Evolutionary conservation across 2,797 vertebrate species (phyloP).

Genomic region (Rhabdophis nuchalis): DNA sequence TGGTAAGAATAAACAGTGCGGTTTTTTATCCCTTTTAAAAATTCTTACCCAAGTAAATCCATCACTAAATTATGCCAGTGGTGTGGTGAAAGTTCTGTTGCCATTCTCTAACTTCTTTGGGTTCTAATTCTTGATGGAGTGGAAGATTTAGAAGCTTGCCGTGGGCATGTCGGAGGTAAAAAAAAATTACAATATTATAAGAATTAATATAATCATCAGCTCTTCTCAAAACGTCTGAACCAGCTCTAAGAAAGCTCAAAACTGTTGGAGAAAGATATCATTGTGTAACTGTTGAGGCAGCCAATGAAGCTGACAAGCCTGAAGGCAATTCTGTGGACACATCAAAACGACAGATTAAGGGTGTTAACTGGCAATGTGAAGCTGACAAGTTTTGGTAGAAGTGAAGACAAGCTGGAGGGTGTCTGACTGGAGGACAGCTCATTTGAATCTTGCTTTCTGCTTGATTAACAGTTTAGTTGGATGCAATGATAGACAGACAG

Average conservation of each 20-base stretch:
- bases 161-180: neutral
- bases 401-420: slow-evolving; percentile 27
- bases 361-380: neutral
- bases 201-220: neutral
- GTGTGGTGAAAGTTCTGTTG: neutral
- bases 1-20: neutral
- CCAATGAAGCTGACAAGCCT: neutral
- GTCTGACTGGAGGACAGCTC: slow-evolving; percentile 8
- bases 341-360: neutral
- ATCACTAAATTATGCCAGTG: neutral
- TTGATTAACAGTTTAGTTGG: slow-evolving; percentile 5
- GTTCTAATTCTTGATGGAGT: neutral
- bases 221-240: neutral
- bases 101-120: no score
- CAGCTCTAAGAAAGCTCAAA: neutral
- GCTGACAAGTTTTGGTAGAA: neutral
- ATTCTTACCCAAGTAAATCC: neutral
- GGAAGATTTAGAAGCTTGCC: neutral
- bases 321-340: neutral
- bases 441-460: slow-evolving; percentile 10
- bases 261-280: neutral
- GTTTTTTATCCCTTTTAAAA: neutral
- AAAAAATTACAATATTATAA: neutral
- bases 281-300: neutral
- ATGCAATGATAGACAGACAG: neutral